Base-by-base conservation (phyloP, 2,797 vertebrate genomes). In the Gymnopithys bicolor region DNA sequence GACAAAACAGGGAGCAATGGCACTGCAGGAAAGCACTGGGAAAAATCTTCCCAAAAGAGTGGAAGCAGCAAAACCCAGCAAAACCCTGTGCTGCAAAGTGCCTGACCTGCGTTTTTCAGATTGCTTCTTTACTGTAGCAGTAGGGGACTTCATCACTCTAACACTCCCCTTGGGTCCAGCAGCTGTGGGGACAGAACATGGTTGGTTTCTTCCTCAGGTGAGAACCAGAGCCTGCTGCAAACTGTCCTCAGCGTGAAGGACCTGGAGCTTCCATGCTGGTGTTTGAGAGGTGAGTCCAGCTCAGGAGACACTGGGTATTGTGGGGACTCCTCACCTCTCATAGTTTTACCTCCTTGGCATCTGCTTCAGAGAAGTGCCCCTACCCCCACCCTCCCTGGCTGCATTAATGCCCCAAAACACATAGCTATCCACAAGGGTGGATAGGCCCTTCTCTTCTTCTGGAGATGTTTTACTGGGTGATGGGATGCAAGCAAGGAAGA, bases 51-150 rank as follows among this genome's bases (percentile, higher is more conserved):
- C 39, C 28, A 46, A 21, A 60, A 25, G 52, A 46, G 28, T 30
- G 27, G 27, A 77, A 81, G 64, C n/a, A 67, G 45, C 28, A 92
- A 87, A 78, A 53, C 13, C 0, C 24, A 71, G 30, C 33, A 35
- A 37, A 73, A 21, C 18, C 23, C 49, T 13, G 19, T 70, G 22
- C 25, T 71, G 53, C 19, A 11, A 39, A 24, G 21, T 58, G 59
- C 35, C 94, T 91, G 60, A 97, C 97, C 97, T 97, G 90, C 87
- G 95, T 92, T 94, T 97, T 27, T 10, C 2, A 2, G 94, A 78
- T 1, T 82, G 89, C 80, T 95, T 97, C 81, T 62, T 96, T 58
- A 33, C 2, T 37, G 9, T 3, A 46, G 9, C 2, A 19, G 22
- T 46, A 35, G 19, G 43, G 39, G 35, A 32, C 14, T 79, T 96